phyloP scores from a whole-genome alignment of 2,797 vertebrate species.

The Gorsachius magnificus region DNA sequence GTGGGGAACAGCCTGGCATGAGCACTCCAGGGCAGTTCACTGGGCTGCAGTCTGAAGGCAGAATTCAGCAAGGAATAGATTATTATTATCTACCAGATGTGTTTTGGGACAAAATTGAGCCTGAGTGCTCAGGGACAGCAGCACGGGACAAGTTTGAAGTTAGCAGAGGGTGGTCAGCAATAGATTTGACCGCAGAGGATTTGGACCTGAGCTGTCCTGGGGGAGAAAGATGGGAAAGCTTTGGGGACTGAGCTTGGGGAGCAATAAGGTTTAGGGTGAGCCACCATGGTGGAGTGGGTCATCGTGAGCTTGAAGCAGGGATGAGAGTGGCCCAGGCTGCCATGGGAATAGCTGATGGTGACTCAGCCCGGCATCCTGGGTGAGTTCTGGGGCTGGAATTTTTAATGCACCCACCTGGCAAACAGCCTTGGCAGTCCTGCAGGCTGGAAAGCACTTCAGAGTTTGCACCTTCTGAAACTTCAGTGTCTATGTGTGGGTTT shows the following conservation, averaged over 20 bases:
- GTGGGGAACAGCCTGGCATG: background rate
- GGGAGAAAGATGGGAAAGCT: background rate
- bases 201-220: background rate
- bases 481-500: background rate
- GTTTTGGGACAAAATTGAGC: background rate
- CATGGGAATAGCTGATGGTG: background rate
- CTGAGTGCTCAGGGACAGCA: background rate
- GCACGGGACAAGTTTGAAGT: no score
- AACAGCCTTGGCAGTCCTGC: background rate
- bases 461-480: background rate
- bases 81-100: background rate
- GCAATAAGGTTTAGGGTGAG: background rate
- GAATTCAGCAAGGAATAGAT: background rate
- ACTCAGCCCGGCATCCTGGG: background rate
- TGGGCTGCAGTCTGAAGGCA: background rate
- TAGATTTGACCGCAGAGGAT: background rate
- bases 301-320: background rate
- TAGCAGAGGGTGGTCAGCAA: background rate
- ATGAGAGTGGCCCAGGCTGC: background rate
- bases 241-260: background rate
- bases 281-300: no score
- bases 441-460: background rate
- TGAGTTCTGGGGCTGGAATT: background rate
- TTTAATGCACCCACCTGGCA: background rate
- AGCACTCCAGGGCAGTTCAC: background rate